Conservation (phyloP, 2,113 vertebrate genomes). For the Indri indri region DNA sequence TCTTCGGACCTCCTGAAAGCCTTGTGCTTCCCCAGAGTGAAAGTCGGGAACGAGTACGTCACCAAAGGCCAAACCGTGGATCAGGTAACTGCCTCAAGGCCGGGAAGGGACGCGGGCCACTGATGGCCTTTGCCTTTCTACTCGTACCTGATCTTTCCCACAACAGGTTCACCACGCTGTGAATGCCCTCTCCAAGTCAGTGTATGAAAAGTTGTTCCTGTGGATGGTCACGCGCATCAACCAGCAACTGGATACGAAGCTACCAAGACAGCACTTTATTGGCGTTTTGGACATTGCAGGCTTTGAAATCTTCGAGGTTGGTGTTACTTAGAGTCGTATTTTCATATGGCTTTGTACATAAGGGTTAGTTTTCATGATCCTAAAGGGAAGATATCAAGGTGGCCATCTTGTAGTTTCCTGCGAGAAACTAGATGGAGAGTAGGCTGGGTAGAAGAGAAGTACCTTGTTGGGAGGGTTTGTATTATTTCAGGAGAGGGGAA, state of each 20-base stretch:
- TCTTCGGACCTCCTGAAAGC: conserved; percentile 86
- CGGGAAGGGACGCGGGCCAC: accelerated
- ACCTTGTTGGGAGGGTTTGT: background rate
- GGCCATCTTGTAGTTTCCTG: background rate
- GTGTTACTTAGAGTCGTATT: background rate
- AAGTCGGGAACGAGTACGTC: conserved; percentile 87
- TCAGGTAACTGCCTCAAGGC: conserved; percentile 77
- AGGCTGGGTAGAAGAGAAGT: background rate
- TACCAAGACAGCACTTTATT: conserved; percentile 86
- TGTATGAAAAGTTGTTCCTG: conserved; percentile 86
- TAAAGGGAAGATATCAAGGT: background rate
- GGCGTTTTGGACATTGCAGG: conserved; percentile 87
- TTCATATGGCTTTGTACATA: background rate
- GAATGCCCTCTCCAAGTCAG: conserved; percentile 85
- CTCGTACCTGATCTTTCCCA: background rate
- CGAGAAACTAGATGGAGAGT: background rate
- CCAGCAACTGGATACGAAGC: conserved; percentile 85
- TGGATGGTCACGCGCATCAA: conserved; percentile 87
- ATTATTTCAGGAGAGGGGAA: background rate
- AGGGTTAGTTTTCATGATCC: background rate
- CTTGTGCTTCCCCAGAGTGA: conserved; percentile 85
- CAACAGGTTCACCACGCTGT: conserved; percentile 85
- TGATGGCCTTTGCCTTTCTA: accelerated
- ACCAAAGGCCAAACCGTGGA: conserved; percentile 86
- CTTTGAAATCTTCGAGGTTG: conserved; percentile 89